Conservation (phyloP, 2,888 invertebrate species). For the Prenolepis imparis region DNA sequence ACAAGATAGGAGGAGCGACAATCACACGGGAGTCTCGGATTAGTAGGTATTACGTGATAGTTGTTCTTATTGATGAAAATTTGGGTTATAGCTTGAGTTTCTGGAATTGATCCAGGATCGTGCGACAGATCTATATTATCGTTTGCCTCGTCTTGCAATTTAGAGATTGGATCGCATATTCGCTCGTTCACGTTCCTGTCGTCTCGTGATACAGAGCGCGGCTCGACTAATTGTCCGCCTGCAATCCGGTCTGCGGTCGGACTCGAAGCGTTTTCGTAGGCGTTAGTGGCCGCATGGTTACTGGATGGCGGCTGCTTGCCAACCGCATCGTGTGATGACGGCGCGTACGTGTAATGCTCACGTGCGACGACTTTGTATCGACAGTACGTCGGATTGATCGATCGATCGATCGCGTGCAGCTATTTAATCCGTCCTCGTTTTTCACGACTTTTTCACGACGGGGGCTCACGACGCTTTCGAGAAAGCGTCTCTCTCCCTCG, state of each 20-base stretch:
- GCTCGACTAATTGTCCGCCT: conserved; percentile 43
- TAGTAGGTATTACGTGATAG: conserved; percentile 26
- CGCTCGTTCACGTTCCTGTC: conserved; percentile 34
- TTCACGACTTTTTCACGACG: not conserved
- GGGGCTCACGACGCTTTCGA: not conserved
- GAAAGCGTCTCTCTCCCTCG: not conserved
- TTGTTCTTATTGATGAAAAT: conserved; percentile 47
- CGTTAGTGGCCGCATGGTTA: conserved; percentile 49
- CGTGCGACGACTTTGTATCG: conserved; percentile 43
- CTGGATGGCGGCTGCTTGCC: conserved; percentile 38
- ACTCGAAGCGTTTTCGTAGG: conserved; percentile 55
- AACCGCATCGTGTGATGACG: conserved; percentile 39
- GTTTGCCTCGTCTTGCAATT: conserved; percentile 35
- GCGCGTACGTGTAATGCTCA: conserved; percentile 45
- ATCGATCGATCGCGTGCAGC: not conserved
- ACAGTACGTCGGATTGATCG: not conserved
- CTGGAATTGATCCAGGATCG: not conserved
- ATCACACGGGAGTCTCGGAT: conserved; percentile 22
- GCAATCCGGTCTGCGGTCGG: conserved; percentile 49
- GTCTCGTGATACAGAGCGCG: conserved; percentile 42
- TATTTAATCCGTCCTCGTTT: conserved; percentile 3
- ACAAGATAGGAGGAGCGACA: conserved; percentile 23
- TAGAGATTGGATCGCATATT: conserved; percentile 36
- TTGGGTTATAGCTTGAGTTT: conserved; percentile 26
- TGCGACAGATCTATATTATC: not conserved